phyloP scores from a whole-genome alignment of 1,140 invertebrate genomes.

The Sitophilus oryzae region DNA sequence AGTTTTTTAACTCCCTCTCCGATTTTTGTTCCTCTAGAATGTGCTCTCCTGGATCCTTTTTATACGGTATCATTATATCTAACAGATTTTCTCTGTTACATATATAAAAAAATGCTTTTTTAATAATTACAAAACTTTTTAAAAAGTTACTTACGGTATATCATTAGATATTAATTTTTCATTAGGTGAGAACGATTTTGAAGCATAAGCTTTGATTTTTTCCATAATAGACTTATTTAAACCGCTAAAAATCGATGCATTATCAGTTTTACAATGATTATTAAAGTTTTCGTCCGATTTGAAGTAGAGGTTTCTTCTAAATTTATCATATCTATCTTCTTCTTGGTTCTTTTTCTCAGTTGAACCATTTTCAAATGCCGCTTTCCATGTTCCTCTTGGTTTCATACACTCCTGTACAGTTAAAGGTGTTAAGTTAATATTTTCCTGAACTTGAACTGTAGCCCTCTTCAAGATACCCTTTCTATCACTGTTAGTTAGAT shows the following conservation, averaged over 20 bases:
- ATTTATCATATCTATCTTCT: neutral
- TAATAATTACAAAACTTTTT: neutral
- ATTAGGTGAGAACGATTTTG: neutral
- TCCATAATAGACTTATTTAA: conserved; percentile 4
- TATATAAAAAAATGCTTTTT: neutral
- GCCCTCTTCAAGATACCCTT: conserved; percentile 16
- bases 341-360: neutral
- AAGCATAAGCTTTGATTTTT: conserved; percentile 7
- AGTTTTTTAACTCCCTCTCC: conserved; percentile 49
- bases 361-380: conserved; percentile 6
- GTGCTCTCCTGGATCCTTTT: neutral
- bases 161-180: conserved; percentile 8
- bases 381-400: conserved; percentile 12
- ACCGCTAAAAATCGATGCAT: neutral
- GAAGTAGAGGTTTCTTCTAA: neutral
- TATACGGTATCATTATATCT: neutral
- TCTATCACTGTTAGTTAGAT: neutral
- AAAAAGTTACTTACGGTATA: conserved; percentile 19
- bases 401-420: conserved; percentile 17
- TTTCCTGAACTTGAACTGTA: conserved; percentile 1
- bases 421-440: conserved; percentile 20
- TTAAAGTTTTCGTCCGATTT: neutral
- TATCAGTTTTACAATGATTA: neutral
- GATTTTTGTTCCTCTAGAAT: conserved; percentile 13
- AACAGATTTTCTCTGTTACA: conserved; percentile 6